Conservation (phyloP, 2,888 invertebrate genomes). For the Heteropelma amictum region DNA sequence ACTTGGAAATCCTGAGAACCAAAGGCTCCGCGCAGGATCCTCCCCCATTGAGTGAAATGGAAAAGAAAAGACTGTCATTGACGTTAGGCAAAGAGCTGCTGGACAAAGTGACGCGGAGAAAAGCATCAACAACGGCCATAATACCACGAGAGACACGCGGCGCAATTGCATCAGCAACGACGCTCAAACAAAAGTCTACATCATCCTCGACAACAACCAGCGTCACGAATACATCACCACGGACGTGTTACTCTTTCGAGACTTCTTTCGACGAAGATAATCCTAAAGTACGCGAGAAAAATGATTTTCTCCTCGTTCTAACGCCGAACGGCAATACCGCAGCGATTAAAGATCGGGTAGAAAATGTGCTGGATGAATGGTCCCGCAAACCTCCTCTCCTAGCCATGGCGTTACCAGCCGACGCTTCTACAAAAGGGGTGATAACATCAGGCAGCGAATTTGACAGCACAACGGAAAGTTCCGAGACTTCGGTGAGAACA, state of each 20-base stretch:
- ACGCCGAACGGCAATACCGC: slow-evolving; percentile 73
- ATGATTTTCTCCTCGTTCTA: slow-evolving; percentile 78
- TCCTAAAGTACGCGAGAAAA: slow-evolving; percentile 65
- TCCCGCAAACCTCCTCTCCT: slow-evolving; percentile 74
- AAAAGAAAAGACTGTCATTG: slow-evolving; percentile 86
- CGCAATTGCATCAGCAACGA: slow-evolving; percentile 65
- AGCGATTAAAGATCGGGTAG: slow-evolving; percentile 70
- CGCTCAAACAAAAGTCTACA: slow-evolving; percentile 56
- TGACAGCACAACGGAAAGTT: slow-evolving; percentile 83
- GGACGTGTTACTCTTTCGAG: slow-evolving; percentile 79
- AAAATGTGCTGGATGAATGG: slow-evolving; percentile 78
- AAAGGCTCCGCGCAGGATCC: slow-evolving; percentile 53
- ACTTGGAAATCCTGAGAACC: slow-evolving; percentile 62
- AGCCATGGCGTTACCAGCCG: slow-evolving; percentile 64
- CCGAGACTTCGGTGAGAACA: slow-evolving; percentile 85
- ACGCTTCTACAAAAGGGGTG: slow-evolving; percentile 58
- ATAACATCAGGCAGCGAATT: slow-evolving; percentile 83
- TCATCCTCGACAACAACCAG: slow-evolving; percentile 35
- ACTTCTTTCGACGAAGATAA: slow-evolving; percentile 74
- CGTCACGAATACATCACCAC: slow-evolving; percentile 71
- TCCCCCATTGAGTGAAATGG: slow-evolving; percentile 81
- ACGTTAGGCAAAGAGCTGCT: slow-evolving; percentile 86
- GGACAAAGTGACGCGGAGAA: slow-evolving; percentile 81
- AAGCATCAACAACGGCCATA: slow-evolving; percentile 65
- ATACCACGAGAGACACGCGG: slow-evolving; percentile 77